Base-by-base conservation (phyloP, 2,888 invertebrate genomes). In the Caenorhabditis sp. region DNA sequence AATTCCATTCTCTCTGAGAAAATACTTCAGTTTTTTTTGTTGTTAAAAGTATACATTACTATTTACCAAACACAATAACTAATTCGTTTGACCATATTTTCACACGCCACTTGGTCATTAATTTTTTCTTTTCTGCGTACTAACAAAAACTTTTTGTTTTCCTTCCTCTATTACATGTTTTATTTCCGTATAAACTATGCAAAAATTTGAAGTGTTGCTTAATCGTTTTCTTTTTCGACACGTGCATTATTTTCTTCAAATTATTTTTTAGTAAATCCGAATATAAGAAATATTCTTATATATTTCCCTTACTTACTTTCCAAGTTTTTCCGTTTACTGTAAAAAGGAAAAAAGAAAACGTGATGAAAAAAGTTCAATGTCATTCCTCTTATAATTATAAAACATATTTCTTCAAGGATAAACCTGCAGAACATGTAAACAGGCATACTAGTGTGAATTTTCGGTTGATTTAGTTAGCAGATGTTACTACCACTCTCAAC, bases 41-140 rank as follows among this genome's bases (percentile, higher is more conserved):
- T n/a, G n/a, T n/a, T 31, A 10, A 31, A 31, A 31, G 10, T 31
- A 31, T 31, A 31, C 31, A 31, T 31, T 31, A 31, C 31, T 31
- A 31, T 43, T 43, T 43, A 10, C 43, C 17, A 43, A 43, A 17
- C 17, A 43, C 12, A 43, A 43, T 31, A 43, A 10, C 12, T 43
- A 43, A 43, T 17, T 17, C 17, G 43, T 17, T 17, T 12, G 14
- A 14, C 43, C 43, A 43, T 43, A 43, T 43, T 43, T 43, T 43
- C 43, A 43, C 43, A 43, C 43, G 43, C 43, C 43, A 43, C 43
- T 43, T 43, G 43, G 43, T 43, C 43, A 43, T 43, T 43, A 43
- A 12, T 43, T 43, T 43, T 43, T 43, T 43, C 43, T 43, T 17
- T 43, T 17, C 43, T 12, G 14, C 5, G 2, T 3, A 43, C 31